Evolutionary conservation across 2,888 invertebrate species (phyloP).

Genomic region (Netelia inedita): DNA sequence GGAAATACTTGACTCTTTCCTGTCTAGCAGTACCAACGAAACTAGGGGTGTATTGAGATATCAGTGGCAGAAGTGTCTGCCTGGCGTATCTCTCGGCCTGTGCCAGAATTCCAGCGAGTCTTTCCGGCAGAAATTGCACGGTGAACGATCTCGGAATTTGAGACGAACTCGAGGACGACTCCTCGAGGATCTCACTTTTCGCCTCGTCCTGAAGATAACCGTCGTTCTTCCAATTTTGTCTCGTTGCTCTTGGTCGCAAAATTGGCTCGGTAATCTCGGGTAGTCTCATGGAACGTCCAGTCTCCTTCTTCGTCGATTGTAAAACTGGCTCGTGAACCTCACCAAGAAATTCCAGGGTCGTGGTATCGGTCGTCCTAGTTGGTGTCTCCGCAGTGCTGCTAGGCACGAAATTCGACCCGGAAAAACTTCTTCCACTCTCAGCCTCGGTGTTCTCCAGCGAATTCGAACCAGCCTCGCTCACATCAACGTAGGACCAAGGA

Average conservation of each 20-base stretch:
- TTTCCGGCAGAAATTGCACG: slow-evolving; percentile 92
- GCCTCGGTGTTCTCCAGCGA: slow-evolving; percentile 79
- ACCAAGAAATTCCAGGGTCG: slow-evolving; percentile 14
- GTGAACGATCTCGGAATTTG: slow-evolving; percentile 83
- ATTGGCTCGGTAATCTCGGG: slow-evolving; percentile 90
- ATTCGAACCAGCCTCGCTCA: slow-evolving; percentile 81
- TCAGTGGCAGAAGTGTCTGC: slow-evolving; percentile 91
- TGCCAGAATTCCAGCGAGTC: slow-evolving; percentile 92
- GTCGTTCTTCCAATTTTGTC: slow-evolving; percentile 80
- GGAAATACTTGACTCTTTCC: slow-evolving; percentile 88
- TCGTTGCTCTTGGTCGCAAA: slow-evolving; percentile 86
- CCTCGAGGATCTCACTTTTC: slow-evolving; percentile 80
- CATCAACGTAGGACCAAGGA: slow-evolving; percentile 80
- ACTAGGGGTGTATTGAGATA: slow-evolving; percentile 92
- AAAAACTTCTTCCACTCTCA: slow-evolving; percentile 82
- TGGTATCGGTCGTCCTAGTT: slow-evolving; percentile 21
- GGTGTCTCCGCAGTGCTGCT: slow-evolving; percentile 50
- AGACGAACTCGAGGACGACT: slow-evolving; percentile 73
- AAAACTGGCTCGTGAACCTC: slow-evolving; percentile 93
- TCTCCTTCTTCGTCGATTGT: slow-evolving; percentile 83
- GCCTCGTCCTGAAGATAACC: slow-evolving; percentile 57
- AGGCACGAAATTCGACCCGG: slow-evolving; percentile 73
- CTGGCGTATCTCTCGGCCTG: slow-evolving; percentile 93
- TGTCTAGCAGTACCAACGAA: slow-evolving; percentile 85
- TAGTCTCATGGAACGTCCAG: slow-evolving; percentile 80